Evolutionary conservation across 2,888 invertebrate genomes (phyloP), one percentile per base, ranked within the genome.

Genomic region (Apocheima hispidaria): DNA sequence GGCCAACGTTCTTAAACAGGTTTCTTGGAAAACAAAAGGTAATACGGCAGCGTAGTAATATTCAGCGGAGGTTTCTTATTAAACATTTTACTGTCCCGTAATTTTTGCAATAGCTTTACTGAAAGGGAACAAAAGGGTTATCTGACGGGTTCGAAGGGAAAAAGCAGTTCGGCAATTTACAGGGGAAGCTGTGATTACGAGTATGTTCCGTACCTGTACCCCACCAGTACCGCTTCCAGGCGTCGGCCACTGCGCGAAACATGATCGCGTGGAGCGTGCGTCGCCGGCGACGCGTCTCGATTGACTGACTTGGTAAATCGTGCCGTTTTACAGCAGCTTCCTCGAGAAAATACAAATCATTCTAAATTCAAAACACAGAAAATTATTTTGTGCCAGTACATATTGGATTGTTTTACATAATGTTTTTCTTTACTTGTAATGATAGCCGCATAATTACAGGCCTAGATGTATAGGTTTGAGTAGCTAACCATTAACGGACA

Each of bases 201-300:
- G n/a, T 75, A 82, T 71, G 81, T 86, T 87, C 83, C 88, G 84
- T 90, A 92, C 92, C 92, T 91, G 91, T 87, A 77, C 92, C 92
- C 91, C 92, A 92, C 92, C 92, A 92, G 75, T 88, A 92, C 70
- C 88, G 86, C 78, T 91, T 92, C 92, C 92, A 92, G 70, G 87
- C 78, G 73, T 91, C 90, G 56, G 87, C 79, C 68, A 92, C 87
- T 65, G 88, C 86, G 76, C 92, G 92, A 64, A 92, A 90, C 92
- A 92, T 92, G 55, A 73, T 69, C 71, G 77, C 92, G 50, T 26
- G 7, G 20, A 26, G 16, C 51, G 91, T 88, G 84, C 85, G 83
- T 69, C 81, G 74, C 82, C 81, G 75, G 78, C 86, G 77, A 81
- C 88, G 88, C 85, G 81, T 82, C 83, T 81, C 86, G 84, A 78